These are phyloP conservation scores for Lucinisca nassula DNA, from an alignment of 2,888 invertebrate genomes.

Conservation along the genomic window DNA sequence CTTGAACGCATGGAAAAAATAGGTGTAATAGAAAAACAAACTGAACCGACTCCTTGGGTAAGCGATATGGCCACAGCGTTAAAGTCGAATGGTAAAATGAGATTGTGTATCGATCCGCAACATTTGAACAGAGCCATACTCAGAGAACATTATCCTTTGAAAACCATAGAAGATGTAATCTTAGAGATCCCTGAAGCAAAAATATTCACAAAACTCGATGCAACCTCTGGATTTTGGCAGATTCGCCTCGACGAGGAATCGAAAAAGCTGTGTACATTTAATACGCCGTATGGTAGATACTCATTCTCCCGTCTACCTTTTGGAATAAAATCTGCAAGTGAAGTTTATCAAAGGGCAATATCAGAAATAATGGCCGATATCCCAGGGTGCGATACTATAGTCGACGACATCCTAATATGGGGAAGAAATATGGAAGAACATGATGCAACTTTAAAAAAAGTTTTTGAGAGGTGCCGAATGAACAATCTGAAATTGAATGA, in stretches of 20 bases:
- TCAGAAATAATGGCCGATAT: constrained; percentile 12
- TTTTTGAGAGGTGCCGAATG: constrained; percentile 52
- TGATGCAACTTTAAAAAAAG: constrained; percentile 49
- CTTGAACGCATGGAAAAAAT: too few relatives aligned
- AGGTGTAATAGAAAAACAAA: too few relatives aligned
- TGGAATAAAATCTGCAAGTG: too few relatives aligned
- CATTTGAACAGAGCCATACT: constrained; percentile 34
- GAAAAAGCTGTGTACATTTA: constrained; percentile 36
- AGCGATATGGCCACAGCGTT: constrained; percentile 16
- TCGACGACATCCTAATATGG: constrained; percentile 26
- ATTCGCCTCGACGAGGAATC: constrained; percentile 13
- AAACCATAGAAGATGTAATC: too few relatives aligned
- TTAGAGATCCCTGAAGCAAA: constrained; percentile 23
- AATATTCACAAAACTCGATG: constrained; percentile 33
- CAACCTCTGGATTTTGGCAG: constrained; percentile 21
- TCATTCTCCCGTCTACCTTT: constrained; percentile 21
- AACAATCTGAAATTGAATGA: constrained; percentile 63
- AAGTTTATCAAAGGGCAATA: constrained; percentile 23
- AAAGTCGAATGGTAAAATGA: constrained; percentile 54
- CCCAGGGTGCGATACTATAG: constrained; percentile 5
- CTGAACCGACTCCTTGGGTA: too few relatives aligned
- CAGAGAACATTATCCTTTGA: constrained; percentile 29
- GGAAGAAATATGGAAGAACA: constrained; percentile 48
- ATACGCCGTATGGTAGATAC: constrained; percentile 33
- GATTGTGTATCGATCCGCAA: constrained; percentile 59